These are phyloP conservation scores for Caranx melampygus DNA, from an alignment of 2,113 vertebrate genomes.

Conservation along the genomic window DNA sequence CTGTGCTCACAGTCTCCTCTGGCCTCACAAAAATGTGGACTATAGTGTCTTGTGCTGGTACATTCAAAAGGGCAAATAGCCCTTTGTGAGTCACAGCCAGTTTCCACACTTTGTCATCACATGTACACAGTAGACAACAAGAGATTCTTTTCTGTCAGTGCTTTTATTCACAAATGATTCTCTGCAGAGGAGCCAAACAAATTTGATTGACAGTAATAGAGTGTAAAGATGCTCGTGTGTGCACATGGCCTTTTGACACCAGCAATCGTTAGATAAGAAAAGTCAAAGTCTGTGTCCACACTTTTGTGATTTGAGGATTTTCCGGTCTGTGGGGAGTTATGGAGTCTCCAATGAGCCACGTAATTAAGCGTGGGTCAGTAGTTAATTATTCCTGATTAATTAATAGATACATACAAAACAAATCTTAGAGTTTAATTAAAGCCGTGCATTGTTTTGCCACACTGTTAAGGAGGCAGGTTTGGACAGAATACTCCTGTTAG, in stretches of 20 bases:
- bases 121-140: constrained; percentile 32
- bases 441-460: background rate
- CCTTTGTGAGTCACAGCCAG: constrained; percentile 24
- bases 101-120: constrained; percentile 46
- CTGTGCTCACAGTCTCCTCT: constrained; percentile 14
- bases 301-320: background rate
- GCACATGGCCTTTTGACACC: background rate
- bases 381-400: constrained; percentile 17
- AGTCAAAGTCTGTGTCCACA: background rate
- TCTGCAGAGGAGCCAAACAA: background rate
- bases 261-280: background rate
- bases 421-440: constrained; percentile 25
- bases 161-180: constrained; percentile 29
- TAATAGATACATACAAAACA: constrained; percentile 2
- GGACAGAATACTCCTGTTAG: background rate
- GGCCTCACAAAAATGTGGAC: background rate
- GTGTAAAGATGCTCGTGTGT: background rate
- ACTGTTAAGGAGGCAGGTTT: background rate
- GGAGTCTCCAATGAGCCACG: constrained; percentile 3
- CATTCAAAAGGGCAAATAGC: constrained; percentile 3
- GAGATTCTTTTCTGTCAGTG: constrained; percentile 29
- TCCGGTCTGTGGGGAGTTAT: background rate
- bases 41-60: background rate
- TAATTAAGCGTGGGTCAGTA: constrained; percentile 4
- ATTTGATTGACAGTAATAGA: background rate